Conservation (phyloP, 2,797 vertebrate genomes). For the Hypotaenidia okinawae region DNA sequence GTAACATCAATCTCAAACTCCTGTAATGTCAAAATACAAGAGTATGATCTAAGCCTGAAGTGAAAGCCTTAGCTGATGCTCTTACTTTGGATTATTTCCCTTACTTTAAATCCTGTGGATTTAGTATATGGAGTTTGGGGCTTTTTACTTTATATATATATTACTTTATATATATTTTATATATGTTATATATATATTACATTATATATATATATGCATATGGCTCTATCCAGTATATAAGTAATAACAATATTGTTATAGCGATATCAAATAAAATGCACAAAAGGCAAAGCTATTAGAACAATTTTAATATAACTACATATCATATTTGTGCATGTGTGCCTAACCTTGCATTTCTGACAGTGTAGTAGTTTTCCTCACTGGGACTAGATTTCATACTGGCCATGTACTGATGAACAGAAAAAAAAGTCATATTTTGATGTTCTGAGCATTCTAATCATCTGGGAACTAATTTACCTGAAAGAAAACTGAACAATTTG, state of each 20-base stretch:
- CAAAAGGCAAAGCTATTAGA: not conserved
- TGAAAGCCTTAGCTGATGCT: slow-evolving; percentile 26
- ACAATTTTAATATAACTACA: not conserved
- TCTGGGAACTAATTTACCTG: not conserved
- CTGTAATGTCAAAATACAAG: slow-evolving; percentile 28
- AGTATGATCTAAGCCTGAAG: slow-evolving; percentile 19
- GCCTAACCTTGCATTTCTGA: not conserved
- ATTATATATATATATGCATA: not conserved
- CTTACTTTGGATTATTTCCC: slow-evolving; percentile 43
- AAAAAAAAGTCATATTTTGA: not conserved
- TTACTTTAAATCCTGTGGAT: slow-evolving; percentile 18
- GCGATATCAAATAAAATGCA: not conserved
- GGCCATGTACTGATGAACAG: not conserved
- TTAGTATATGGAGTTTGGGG: not conserved
- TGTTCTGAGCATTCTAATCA: not conserved
- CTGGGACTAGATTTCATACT: not conserved
- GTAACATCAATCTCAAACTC: slow-evolving; percentile 18
- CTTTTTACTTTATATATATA: too few species aligned
- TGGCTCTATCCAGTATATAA: not conserved
- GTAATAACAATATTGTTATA: not conserved
- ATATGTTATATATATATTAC: too few species aligned
- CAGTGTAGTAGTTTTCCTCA: not conserved
- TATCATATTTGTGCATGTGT: not conserved
- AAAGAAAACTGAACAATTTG: not conserved
- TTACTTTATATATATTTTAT: too few species aligned